A percentile compares a stretch with the other conserved stretches of the same genome.
Conservation (phyloP, 2,888 invertebrate species). For the Cryptocephalus moraei region DNA sequence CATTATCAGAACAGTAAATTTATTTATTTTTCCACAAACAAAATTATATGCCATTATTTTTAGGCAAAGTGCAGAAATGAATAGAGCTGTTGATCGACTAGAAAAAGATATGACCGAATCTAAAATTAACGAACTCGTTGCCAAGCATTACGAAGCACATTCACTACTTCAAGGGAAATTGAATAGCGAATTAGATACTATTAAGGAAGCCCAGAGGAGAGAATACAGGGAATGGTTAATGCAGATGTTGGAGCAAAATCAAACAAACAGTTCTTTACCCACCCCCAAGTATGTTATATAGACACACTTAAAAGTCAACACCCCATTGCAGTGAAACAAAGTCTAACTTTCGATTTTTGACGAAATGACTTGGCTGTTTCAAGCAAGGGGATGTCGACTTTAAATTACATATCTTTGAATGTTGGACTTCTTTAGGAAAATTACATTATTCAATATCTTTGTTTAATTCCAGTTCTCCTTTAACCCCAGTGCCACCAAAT, state of each 20-base stretch:
- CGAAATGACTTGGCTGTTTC: no score
- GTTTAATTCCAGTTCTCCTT: slow-evolving; percentile 35
- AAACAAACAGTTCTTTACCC: slow-evolving; percentile 45
- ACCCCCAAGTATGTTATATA: slow-evolving; percentile 40
- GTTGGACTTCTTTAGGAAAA: no score
- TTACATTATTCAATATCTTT: background rate
- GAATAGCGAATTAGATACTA: slow-evolving; percentile 74
- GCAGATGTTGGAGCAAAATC: slow-evolving; percentile 63
- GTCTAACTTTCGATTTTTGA: no score
- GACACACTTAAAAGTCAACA: no score
- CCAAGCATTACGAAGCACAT: slow-evolving; percentile 72
- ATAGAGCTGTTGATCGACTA: slow-evolving; percentile 67
- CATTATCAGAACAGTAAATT: slow-evolving; percentile 52
- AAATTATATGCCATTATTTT: slow-evolving; percentile 1
- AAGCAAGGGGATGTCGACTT: no score
- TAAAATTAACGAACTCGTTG: slow-evolving; percentile 76
- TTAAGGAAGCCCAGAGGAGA: slow-evolving; percentile 73
- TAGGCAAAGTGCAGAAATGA: slow-evolving; percentile 84
- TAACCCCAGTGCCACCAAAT: slow-evolving; percentile 31
- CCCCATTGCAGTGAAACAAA: no score
- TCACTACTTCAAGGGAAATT: slow-evolving; percentile 77
- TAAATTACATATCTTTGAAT: no score
- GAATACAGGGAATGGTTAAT: slow-evolving; percentile 87
- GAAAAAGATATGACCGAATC: slow-evolving; percentile 70
- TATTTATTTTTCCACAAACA: background rate